Conservation (phyloP, 53 echinoderm and acorn worm genomes). For the Luidia sarsii region DNA sequence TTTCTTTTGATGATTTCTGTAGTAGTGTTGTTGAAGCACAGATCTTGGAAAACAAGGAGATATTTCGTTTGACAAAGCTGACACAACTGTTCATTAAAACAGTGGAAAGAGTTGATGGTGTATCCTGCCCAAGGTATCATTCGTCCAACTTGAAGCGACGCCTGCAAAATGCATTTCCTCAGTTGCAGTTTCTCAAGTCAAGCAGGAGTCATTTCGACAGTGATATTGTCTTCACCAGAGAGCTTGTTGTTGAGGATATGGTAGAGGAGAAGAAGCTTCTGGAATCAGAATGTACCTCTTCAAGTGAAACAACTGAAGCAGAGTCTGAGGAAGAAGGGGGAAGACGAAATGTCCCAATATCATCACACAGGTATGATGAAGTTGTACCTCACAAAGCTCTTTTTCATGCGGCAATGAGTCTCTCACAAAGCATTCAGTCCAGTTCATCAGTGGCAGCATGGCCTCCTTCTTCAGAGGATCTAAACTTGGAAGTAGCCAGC, state of each 20-base stretch:
- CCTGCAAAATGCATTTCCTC: not conserved
- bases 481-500: not conserved
- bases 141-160: not conserved
- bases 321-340: not conserved
- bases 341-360: not conserved
- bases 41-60: not conserved
- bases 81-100: not conserved
- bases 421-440: not conserved
- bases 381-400: not conserved
- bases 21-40: not conserved
- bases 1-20: not conserved
- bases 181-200: not conserved
- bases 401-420: not conserved
- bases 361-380: not conserved
- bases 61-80: slow-evolving; percentile 1
- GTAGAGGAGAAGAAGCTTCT: slow-evolving; percentile 3
- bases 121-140: not conserved
- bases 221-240: not conserved
- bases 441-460: not conserved
- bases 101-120: not conserved
- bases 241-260: slow-evolving; percentile 4
- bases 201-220: not conserved
- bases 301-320: not conserved
- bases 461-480: not conserved
- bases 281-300: not conserved